phyloP scores from a whole-genome alignment of 2,113 vertebrate species.

The Setophaga petechia region DNA sequence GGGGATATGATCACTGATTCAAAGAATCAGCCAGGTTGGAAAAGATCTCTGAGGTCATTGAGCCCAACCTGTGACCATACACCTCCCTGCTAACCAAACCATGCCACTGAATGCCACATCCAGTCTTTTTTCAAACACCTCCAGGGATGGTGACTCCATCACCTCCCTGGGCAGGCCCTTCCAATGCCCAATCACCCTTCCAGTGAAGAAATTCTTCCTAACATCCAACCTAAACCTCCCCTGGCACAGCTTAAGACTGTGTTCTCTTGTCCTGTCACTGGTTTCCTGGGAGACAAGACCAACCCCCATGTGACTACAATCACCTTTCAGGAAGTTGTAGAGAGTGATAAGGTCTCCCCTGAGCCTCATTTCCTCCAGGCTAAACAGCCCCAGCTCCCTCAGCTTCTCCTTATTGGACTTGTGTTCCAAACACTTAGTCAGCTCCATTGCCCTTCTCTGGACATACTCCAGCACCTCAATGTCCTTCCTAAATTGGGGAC shows the following conservation, averaged over 20 bases:
- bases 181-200: neutral
- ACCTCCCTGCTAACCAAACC: too few relatives aligned
- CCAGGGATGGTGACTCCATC: too few relatives aligned
- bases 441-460: neutral
- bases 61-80: neutral
- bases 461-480: neutral
- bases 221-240: neutral
- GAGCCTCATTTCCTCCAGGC: neutral
- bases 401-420: neutral
- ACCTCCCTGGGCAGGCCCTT: neutral
- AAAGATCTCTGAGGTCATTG: neutral
- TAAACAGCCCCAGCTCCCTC: neutral
- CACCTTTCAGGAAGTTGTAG: neutral
- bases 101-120: neutral
- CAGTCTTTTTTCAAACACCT: neutral
- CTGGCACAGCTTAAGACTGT: neutral
- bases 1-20: neutral
- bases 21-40: neutral
- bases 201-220: neutral
- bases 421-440: neutral
- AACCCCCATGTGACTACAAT: accelerated
- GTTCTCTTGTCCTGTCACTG: neutral
- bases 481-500: neutral
- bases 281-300: neutral
- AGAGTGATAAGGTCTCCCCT: neutral